phyloP scores from a whole-genome alignment of 1,140 invertebrate genomes.

The Drosophila orena region DNA sequence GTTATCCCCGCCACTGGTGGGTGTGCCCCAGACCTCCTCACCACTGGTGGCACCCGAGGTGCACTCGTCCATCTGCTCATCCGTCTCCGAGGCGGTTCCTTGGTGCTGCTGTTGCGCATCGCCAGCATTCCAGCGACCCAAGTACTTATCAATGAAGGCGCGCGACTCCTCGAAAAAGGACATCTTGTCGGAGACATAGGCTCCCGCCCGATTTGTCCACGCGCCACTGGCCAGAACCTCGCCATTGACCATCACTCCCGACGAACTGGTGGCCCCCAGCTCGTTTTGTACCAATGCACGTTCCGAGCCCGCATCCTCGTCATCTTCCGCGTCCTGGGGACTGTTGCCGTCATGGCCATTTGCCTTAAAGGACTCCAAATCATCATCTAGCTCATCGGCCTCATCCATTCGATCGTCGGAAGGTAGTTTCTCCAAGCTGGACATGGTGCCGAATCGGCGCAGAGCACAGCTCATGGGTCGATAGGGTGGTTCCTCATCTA shows the following conservation, averaged over 20 bases:
- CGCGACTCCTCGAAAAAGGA: conserved; percentile 89
- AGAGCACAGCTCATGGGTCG: conserved; percentile 86
- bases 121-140: conserved; percentile 81
- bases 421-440: conserved; percentile 89
- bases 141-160: conserved; percentile 84
- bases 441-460: conserved; percentile 90
- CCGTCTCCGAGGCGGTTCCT: conserved; percentile 84
- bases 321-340: conserved; percentile 69
- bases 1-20: conserved; percentile 92
- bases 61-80: conserved; percentile 87
- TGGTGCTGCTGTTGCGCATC: conserved; percentile 47
- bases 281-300: conserved; percentile 65
- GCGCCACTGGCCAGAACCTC: conserved; percentile 85
- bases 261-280: conserved; percentile 25
- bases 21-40: conserved; percentile 94
- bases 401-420: conserved; percentile 74
- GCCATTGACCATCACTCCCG: conserved; percentile 37
- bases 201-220: conserved; percentile 91
- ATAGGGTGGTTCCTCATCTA: conserved; percentile 87
- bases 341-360: conserved; percentile 68
- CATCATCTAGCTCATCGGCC: conserved; percentile 83
- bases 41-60: conserved; percentile 92
- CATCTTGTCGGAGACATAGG: conserved; percentile 93
- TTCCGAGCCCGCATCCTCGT: conserved; percentile 73
- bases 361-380: conserved; percentile 33